A percentile compares a stretch with the other conserved stretches of the same genome.
Evolutionary conservation across 2,113 vertebrate species (phyloP).

Genomic region (Emydura subglobosa): DNA sequence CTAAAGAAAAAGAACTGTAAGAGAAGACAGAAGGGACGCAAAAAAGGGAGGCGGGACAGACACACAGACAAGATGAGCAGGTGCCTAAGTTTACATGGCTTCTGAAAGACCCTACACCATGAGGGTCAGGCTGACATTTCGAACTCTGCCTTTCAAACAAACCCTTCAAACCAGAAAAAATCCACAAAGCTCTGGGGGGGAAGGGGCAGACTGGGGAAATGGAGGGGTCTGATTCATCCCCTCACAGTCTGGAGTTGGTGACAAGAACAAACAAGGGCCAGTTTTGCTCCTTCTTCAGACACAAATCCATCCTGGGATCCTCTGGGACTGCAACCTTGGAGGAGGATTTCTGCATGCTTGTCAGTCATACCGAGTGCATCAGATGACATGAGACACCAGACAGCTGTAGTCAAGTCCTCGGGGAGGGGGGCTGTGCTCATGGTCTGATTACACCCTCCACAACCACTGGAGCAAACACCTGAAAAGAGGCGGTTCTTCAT

Average conservation of each 20-base stretch:
- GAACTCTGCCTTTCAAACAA: neutral
- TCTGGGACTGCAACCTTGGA: accelerated
- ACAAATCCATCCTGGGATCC: neutral
- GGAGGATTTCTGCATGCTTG: neutral
- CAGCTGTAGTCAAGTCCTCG: neutral
- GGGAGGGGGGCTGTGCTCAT: neutral
- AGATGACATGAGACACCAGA: neutral
- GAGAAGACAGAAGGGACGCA: neutral
- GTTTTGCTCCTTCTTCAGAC: neutral
- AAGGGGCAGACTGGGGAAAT: neutral
- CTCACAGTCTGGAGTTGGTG: neutral
- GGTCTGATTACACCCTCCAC: neutral
- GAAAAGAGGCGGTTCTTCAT: neutral
- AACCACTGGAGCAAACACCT: neutral
- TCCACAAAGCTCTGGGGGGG: neutral
- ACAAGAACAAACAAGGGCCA: neutral
- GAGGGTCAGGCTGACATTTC: neutral
- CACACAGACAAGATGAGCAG: neutral
- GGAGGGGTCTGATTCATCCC: neutral
- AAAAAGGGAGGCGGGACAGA: neutral
- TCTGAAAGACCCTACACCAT: neutral
- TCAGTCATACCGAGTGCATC: neutral
- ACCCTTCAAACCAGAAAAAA: neutral
- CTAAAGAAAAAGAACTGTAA: neutral
- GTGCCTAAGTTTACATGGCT: neutral